Base-by-base conservation (phyloP, 2,888 invertebrate species). In the Carterocephalus palaemon region DNA sequence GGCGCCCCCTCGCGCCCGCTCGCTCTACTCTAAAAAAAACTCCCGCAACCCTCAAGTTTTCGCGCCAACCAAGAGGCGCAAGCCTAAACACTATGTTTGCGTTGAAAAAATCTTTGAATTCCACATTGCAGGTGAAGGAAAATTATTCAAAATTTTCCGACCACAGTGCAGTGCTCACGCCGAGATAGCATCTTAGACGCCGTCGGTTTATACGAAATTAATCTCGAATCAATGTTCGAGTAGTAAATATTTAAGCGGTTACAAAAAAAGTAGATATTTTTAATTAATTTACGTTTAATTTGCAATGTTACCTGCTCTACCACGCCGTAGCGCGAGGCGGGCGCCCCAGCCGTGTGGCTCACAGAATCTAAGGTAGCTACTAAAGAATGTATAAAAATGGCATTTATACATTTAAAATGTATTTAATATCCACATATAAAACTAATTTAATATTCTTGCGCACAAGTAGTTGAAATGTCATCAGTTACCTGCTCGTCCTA, bases 91-190 rank as follows among this genome's bases (percentile, higher is more conserved):
- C 64, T 53, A 52, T 31, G 47, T 57, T 60, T 54, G 50, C 56
- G 22, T 19, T 55, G 56, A 54, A 59, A 74, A 72, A 69, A 49
- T 13, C 7, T 8, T 8, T 16, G 64, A 64, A 70, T 56, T 48
- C 49, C 28, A 7, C 23, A 61, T 49, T 59, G 54, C 58, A 51
- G 59, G 52, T 54, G 52, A 49, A 57, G 74, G 83, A 85, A 83
- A 85, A 85, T 82, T 84, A 60, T 52, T 64, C 58, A 67, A 84
- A 83, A 66, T 77, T 83, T 83, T 84, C 82, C 85, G 67, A 60
- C 64, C 59, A 59, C 65, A 49, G 57, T 57, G 62, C 60, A 59
- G 50, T 57, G 65, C 59, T 67, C 63, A 67, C 72, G 70, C 65
- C 66, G 62, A 65, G 52, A 58, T 51, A 60, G 60, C 56, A 51